These are phyloP conservation scores for Umimayanthus kanabou DNA, from an alignment of 92 coral and sea anemone genomes.

Conservation along the genomic window DNA sequence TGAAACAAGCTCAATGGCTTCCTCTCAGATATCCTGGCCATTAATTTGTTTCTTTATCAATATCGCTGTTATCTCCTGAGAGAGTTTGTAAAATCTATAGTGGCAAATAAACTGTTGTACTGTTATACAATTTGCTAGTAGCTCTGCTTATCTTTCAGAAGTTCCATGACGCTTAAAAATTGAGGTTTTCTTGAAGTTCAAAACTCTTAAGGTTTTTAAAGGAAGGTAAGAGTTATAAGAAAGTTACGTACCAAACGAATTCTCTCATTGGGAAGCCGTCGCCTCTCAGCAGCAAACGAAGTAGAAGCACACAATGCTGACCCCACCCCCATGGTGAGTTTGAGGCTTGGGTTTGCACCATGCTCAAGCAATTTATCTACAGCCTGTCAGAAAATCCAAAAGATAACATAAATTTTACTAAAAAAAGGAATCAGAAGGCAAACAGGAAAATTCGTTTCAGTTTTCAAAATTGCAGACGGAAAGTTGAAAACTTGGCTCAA, in stretches of 20 bases:
- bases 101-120: no score
- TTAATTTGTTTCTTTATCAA: no score
- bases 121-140: neutral
- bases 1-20: no score
- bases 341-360: constrained; percentile 89
- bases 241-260: constrained; percentile 80
- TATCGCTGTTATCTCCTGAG: no score
- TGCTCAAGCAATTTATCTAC: constrained; percentile 83
- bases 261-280: constrained; percentile 82
- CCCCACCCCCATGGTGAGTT: constrained; percentile 90
- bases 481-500: no score
- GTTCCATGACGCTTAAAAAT: neutral
- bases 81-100: no score
- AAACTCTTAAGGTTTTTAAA: neutral
- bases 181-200: neutral
- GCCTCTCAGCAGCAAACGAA: constrained; percentile 92
- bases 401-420: neutral
- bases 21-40: no score
- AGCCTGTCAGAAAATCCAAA: constrained; percentile 55
- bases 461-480: no score
- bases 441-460: neutral
- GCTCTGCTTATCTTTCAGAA: neutral
- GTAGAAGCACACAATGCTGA: constrained; percentile 97
- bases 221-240: neutral
- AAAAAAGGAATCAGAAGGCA: neutral